Base-by-base conservation (phyloP, 2,113 vertebrate genomes). In the Penelope pileata region DNA sequence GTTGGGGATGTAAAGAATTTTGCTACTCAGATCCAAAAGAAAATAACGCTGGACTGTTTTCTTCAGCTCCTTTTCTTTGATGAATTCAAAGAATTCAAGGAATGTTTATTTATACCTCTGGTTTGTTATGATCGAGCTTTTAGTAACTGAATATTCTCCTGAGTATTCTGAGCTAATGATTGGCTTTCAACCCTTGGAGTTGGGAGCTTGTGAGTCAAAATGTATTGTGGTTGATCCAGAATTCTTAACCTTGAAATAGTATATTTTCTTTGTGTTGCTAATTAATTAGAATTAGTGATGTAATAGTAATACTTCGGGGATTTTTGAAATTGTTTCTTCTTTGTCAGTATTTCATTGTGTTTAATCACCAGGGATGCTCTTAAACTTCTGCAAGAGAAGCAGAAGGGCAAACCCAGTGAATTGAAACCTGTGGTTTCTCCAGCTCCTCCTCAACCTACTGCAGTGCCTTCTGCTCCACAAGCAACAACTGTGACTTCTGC, bases 331-430 rank as follows among this genome's bases (percentile, higher is more conserved):
- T 22, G 23, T 43, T 73, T 93, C 87, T 82, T 84, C 62, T 26
- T 92, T 88, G 76, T 91, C 24, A 74, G 4, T 48, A 21, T 92
- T 91, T 78, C 40, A 43, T 43, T 96, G 16, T 78, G 14, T 96
- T 85, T 94, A 72, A 81, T 95, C 45, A 70, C 67, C 96, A 99
- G 99, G 96, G 99, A 99, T 97, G 99, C 98, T 47, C 97, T 99
- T 80, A 99, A 97, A 81, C 98, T 99, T 94, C 93, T 99, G 88
- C 98, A 98, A 88, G 95, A 96, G 66, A 98, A 97, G 63, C 86
- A 97, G 90, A 94, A 53, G n/a, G 95, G 96, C 62, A 97, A 97
- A 88, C 74, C 94, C 42, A 26, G 66, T 11, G 96, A 95, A 42
- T 6, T 88, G 70, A 96, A 94, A 79, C 95, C 95, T 36, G 12